phyloP scores from a whole-genome alignment of 2,797 vertebrate species.

The Protosalanx chinensis region DNA sequence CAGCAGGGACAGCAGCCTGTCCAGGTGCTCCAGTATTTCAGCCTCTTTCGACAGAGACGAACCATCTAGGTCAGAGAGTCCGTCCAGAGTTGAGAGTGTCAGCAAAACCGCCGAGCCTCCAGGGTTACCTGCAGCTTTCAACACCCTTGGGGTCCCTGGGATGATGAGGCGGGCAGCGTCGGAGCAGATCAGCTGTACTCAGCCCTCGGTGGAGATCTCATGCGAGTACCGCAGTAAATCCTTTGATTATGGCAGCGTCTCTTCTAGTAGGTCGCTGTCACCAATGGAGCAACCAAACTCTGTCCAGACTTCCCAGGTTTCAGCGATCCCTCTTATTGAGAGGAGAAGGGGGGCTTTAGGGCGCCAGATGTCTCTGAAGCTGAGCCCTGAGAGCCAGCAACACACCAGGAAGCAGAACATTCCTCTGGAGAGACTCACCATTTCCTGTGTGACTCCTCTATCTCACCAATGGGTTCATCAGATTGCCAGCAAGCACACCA shows the following conservation, averaged over 20 bases:
- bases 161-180: conserved; percentile 91
- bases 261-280: conserved; percentile 71
- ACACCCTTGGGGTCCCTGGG: conserved; percentile 85
- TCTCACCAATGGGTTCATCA: conserved; percentile 71
- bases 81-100: conserved; percentile 75
- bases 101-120: conserved; percentile 79
- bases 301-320: conserved; percentile 54
- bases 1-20: conserved; percentile 93
- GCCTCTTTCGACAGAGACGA: conserved; percentile 94
- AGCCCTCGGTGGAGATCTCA: conserved; percentile 83
- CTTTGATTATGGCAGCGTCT: conserved; percentile 88
- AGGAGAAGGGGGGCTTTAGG: conserved; percentile 91
- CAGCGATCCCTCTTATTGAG: conserved; percentile 90
- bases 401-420: conserved; percentile 65
- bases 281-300: conserved; percentile 70
- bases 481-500: conserved; percentile 56
- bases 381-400: conserved; percentile 83
- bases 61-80: conserved; percentile 77
- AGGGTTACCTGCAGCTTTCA: conserved; percentile 76
- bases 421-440: conserved; percentile 70
- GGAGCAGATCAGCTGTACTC: conserved; percentile 88
- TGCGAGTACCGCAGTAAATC: conserved; percentile 94
- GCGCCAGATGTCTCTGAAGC: conserved; percentile 95
- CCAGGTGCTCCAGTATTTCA: conserved; percentile 90
- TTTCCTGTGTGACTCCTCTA: conserved; percentile 63